Percentiles rank a stretch among this genome's conserved stretches.
These are phyloP conservation scores for Ailuropoda melanoleuca DNA, from an alignment of 2,113 vertebrate genomes.

Conservation along the genomic window DNA sequence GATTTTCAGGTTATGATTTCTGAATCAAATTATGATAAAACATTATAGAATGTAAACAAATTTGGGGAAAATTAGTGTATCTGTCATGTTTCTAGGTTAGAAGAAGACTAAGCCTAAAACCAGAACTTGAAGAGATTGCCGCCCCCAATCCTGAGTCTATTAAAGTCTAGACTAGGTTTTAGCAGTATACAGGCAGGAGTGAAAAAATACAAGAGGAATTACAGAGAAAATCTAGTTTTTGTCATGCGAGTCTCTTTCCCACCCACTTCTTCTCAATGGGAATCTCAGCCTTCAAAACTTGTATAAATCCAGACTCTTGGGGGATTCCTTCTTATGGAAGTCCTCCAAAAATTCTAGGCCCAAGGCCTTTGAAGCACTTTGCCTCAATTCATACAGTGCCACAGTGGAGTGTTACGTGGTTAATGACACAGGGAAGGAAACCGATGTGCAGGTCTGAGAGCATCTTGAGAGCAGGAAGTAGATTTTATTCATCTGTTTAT, in stretches of 20 bases:
- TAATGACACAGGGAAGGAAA: neutral
- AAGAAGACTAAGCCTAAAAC: neutral
- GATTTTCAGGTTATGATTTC: constrained; percentile 18
- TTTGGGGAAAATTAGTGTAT: neutral
- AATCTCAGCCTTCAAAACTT: neutral
- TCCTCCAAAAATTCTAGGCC: neutral
- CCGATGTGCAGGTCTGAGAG: neutral
- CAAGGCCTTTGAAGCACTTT: neutral
- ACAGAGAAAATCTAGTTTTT: neutral
- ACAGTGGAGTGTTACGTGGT: neutral
- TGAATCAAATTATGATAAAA: neutral
- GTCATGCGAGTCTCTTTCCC: neutral
- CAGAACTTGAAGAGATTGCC: neutral
- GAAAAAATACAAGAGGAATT: neutral
- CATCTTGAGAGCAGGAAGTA: neutral
- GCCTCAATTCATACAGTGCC: neutral
- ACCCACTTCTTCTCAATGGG: neutral
- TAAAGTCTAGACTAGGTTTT: neutral
- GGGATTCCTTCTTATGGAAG: neutral
- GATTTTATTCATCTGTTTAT: neutral
- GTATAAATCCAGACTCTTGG: neutral
- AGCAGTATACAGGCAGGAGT: neutral
- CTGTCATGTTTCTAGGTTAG: neutral
- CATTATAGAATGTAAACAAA: neutral
- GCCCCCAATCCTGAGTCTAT: neutral